These are phyloP conservation scores for Galaxias olidus DNA, from an alignment of 2,797 vertebrate genomes.

Conservation along the genomic window DNA sequence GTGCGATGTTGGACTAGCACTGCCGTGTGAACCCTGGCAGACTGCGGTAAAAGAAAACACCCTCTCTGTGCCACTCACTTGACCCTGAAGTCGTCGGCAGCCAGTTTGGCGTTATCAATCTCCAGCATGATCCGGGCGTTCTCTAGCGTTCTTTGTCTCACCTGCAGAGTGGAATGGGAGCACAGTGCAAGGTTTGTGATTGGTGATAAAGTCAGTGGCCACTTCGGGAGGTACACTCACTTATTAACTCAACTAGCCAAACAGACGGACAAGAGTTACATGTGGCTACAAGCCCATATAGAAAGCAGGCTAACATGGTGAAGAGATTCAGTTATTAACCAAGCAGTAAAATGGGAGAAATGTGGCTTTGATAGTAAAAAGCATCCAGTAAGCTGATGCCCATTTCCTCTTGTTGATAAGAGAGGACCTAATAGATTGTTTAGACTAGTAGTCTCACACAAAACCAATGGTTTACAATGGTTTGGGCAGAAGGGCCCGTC, in stretches of 20 bases:
- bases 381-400: no score
- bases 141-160: conserved; percentile 74
- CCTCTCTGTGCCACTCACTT: conserved; percentile 72
- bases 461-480: no score
- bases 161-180: conserved; percentile 48
- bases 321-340: no score
- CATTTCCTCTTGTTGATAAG: no score
- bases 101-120: conserved; percentile 82
- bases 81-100: conserved; percentile 81
- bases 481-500: no score
- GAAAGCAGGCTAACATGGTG: no score
- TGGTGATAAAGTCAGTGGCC: neutral
- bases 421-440: no score
- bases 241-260: neutral
- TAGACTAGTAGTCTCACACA: no score
- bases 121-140: conserved; percentile 81
- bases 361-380: no score
- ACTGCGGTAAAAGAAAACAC: conserved; percentile 40
- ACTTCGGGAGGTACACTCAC: neutral
- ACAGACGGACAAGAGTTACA: no score
- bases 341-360: no score
- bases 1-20: conserved; percentile 55
- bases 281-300: no score
- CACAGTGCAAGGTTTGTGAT: neutral
- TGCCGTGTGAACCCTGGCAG: conserved; percentile 61